These are phyloP conservation scores for Heteronetta atricapilla DNA, from an alignment of 2,113 vertebrate species.

Conservation along the genomic window DNA sequence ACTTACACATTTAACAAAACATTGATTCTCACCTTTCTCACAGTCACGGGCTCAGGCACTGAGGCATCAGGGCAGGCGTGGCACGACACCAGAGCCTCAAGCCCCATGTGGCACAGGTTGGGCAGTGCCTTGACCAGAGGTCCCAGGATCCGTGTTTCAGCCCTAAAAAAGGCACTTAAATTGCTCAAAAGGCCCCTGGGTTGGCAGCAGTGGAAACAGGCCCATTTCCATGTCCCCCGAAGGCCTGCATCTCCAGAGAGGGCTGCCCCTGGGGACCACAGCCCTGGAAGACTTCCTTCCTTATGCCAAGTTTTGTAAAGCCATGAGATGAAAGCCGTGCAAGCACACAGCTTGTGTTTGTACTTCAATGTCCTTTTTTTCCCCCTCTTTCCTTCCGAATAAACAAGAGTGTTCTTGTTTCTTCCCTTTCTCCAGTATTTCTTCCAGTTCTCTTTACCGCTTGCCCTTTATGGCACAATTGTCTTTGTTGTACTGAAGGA, in stretches of 20 bases:
- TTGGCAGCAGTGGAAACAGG: fast-evolving
- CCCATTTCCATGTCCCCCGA: neutral
- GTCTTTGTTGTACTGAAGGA: neutral
- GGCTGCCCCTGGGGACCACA: neutral
- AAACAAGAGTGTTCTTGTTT: neutral
- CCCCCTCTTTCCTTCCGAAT: neutral
- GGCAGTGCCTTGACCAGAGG: no score
- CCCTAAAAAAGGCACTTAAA: fast-evolving
- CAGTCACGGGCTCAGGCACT: no score
- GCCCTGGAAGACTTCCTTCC: neutral
- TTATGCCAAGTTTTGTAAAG: neutral
- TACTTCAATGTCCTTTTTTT: neutral
- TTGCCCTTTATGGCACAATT: slow-evolving; percentile 26
- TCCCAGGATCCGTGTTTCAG: fast-evolving
- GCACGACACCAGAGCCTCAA: no score
- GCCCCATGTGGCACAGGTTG: no score
- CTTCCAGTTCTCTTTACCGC: neutral
- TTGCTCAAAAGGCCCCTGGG: fast-evolving
- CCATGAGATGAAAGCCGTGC: neutral
- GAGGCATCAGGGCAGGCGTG: no score
- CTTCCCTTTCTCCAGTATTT: neutral
- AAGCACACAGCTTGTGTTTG: neutral
- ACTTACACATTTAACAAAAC: no score
- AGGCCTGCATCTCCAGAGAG: fast-evolving
- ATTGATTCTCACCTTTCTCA: no score